Evolutionary conservation across 2,797 vertebrate genomes (phyloP).

Genomic region (Glossophaga mutica): DNA sequence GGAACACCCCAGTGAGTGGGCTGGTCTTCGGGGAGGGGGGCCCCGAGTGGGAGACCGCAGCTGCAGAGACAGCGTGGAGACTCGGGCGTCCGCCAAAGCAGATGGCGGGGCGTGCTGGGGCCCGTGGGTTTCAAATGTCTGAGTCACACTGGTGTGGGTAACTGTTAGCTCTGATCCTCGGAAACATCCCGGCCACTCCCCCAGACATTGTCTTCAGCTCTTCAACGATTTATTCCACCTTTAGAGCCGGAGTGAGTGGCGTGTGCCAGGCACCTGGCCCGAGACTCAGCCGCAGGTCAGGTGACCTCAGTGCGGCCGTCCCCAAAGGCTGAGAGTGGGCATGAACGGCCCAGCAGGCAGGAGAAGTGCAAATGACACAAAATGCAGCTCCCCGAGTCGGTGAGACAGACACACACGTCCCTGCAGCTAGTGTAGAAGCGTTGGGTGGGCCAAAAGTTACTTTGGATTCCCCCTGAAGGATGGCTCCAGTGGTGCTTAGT

Average conservation of each 20-base stretch:
- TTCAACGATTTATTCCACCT: neutral
- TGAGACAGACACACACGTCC: neutral
- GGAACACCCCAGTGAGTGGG: neutral
- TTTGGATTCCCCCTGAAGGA: no score
- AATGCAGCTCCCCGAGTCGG: neutral
- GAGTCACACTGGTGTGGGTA: neutral
- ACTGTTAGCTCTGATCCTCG: neutral
- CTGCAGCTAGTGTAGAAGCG: neutral
- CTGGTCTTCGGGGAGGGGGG: neutral
- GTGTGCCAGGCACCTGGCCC: neutral
- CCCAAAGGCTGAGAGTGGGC: neutral
- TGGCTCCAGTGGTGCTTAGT: no score
- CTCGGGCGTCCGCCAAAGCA: no score
- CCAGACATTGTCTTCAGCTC: neutral
- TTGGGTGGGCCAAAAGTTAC: no score
- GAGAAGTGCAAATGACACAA: neutral
- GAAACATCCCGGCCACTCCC: neutral
- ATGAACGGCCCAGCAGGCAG: neutral
- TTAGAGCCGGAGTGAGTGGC: neutral
- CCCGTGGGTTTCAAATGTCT: neutral
- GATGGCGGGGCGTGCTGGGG: neutral
- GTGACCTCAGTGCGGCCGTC: neutral
- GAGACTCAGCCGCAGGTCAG: neutral
- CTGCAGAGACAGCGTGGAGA: neutral
- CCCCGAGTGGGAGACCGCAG: neutral